phyloP scores from a whole-genome alignment of 2,113 vertebrate species.

The Charadrius vociferus region DNA sequence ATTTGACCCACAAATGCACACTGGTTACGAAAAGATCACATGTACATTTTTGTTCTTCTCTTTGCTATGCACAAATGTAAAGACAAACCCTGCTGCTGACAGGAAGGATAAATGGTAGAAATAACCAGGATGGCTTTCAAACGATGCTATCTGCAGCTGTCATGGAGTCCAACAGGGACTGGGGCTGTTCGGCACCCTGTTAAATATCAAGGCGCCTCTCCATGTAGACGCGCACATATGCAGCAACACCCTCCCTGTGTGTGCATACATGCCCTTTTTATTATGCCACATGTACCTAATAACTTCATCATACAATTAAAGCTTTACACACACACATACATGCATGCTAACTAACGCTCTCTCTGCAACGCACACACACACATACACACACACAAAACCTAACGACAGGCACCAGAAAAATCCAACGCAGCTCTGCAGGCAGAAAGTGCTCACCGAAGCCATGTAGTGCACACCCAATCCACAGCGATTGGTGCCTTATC shows the following conservation, averaged over 20 bases:
- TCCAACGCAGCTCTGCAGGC: conserved; percentile 1
- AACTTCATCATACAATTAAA: background rate
- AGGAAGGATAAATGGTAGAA: background rate
- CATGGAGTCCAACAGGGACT: conserved; percentile 10
- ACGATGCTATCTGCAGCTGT: conserved; percentile 2
- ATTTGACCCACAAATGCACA: background rate
- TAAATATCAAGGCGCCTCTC: background rate
- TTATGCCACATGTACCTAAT: background rate
- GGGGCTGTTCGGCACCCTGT: background rate
- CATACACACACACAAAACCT: background rate
- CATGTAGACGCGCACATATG: background rate
- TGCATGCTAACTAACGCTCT: background rate
- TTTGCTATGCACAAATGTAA: background rate
- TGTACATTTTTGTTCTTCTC: background rate
- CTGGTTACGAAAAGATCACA: background rate
- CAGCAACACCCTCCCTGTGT: background rate
- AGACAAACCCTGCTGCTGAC: background rate
- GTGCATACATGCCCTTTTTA: background rate
- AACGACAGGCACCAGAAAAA: conserved; percentile 16
- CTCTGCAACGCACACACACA: background rate
- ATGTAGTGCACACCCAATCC: conserved; percentile 49
- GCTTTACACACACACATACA: background rate
- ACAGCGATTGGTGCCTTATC: background rate
- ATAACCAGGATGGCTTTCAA: conserved; percentile 16
- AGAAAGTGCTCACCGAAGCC: conserved; percentile 18